Evolutionary conservation across 2,797 vertebrate genomes (phyloP), one percentile per base, ranked within the genome.

Genomic region (Manis pentadactyla): DNA sequence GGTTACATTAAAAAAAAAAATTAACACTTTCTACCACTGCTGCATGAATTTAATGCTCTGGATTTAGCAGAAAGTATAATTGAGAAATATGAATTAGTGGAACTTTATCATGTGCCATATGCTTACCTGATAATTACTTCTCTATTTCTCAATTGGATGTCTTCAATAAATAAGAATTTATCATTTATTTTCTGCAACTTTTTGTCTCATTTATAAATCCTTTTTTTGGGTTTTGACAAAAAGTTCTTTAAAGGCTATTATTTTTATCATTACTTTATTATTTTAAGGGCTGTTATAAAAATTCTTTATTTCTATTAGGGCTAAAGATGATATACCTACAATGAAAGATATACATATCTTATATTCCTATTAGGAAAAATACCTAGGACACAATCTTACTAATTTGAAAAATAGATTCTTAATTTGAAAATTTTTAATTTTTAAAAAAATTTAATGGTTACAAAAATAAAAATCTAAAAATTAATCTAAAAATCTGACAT

Each of bases 151-250:
- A 95, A 93, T 29, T 96, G 87, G 66, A 84, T 97, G 66, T 95
- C 95, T 97, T 97, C 87, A 97, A 96, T 97, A 97, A 98, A 98
- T 88, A 82, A 95, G 55, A 96, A 90, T 91, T 92, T 96, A 87
- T 94, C 79, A 81, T 96, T 96, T 96, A 95, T 95, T 87, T 98
- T 98, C 97, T 97, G 64, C 64, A 97, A 96, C 86, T 89, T 82
- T 96, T 82, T 93, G 34, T 93, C 49, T 97, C 96, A 93, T 85
- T 95, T 74, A 86, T 71, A 90, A 87, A 59, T 39, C 37, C 51
- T 31, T 73, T 37, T 37, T 37, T 37, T 37, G 37, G n/a, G 23
- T 94, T 63, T 79, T 75, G 89, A 74, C 29, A 53, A 94, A 94
- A 96, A 96, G 49, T 53, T 59, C n/a, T 71, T 93, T 34, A 93